Evolutionary conservation across 2,113 vertebrate species (phyloP).

Genomic region (Hiodon tergisus): DNA sequence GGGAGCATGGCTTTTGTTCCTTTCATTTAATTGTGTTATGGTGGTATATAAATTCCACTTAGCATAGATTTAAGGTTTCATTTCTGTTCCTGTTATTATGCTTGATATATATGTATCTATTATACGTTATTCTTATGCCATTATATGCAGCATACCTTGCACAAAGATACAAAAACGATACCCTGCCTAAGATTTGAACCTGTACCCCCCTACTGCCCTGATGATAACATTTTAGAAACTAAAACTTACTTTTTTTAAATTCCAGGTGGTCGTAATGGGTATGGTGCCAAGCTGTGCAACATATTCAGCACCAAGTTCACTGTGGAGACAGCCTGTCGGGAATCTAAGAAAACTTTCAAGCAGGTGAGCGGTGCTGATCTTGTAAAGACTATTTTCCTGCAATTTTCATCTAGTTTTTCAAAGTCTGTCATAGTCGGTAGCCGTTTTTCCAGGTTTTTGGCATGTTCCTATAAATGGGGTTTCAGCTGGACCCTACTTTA

Average conservation of each 20-base stretch:
- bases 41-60: too few species aligned
- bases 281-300: constrained; percentile 97
- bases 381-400: background rate
- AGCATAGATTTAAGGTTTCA: background rate
- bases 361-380: constrained; percentile 65
- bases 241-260: background rate
- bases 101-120: background rate
- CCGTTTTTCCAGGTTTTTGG: too few species aligned
- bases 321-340: constrained; percentile 87
- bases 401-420: background rate
- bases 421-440: background rate
- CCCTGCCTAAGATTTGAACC: too few species aligned
- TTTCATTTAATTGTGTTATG: too few species aligned
- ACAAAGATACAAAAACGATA: too few species aligned
- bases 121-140: too few species aligned
- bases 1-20: too few species aligned
- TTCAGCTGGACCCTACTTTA: too few species aligned
- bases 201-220: background rate
- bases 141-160: too few species aligned
- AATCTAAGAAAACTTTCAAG: constrained; percentile 83
- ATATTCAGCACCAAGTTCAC: constrained; percentile 97
- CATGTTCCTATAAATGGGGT: too few species aligned
- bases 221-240: background rate
- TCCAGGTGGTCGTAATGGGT: constrained; percentile 92
- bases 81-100: background rate